These are phyloP conservation scores for Mystacornis crossleyi DNA, from an alignment of 2,113 vertebrate species.

Conservation along the genomic window DNA sequence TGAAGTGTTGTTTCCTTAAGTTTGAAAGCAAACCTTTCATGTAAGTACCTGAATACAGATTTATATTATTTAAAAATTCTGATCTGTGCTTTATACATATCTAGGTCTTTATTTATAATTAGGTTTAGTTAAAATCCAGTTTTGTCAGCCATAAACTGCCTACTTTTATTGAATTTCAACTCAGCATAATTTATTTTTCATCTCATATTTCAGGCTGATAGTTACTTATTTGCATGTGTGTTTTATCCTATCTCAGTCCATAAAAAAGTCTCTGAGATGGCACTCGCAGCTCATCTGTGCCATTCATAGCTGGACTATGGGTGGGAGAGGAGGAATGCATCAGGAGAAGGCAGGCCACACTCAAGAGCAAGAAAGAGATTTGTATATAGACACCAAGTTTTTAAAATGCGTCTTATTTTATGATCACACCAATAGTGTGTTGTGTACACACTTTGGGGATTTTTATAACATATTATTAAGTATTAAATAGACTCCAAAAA, in stretches of 20 bases:
- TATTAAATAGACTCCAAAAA: background rate
- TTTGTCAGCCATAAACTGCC: background rate
- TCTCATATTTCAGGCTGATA: background rate
- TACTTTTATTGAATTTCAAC: background rate
- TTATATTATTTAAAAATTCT: background rate
- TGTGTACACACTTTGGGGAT: background rate
- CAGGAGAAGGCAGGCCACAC: background rate
- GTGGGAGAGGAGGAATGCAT: background rate
- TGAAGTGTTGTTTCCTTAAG: background rate
- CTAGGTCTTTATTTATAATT: background rate
- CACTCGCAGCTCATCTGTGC: rapidly evolving
- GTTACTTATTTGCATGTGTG: background rate
- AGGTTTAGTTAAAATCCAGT: background rate
- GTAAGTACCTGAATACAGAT: background rate
- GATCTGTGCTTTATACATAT: background rate
- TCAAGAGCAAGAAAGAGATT: background rate
- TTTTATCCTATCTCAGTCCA: background rate
- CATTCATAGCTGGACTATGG: background rate
- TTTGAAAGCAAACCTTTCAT: background rate
- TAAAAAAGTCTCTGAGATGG: background rate
- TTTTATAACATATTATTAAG: background rate
- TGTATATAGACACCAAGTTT: background rate
- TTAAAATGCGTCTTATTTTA: background rate
- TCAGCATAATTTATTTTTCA: background rate
- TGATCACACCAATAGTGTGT: background rate